These are phyloP conservation scores for Diplosoma virens DNA, from an alignment of 23 tunicate genomes.

Conservation along the genomic window DNA sequence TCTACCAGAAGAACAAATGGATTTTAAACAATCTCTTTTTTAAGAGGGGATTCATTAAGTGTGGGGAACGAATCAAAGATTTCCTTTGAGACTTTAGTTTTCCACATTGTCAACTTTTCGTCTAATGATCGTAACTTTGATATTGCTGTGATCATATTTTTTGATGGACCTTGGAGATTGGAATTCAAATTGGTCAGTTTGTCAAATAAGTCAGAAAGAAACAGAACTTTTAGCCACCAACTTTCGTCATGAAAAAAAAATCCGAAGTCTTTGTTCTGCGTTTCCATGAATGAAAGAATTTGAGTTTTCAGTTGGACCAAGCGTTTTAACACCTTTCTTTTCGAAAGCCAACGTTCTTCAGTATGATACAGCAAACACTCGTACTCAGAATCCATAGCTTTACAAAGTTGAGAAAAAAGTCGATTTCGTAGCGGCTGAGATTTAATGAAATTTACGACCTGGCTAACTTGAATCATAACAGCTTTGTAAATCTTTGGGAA, in stretches of 20 bases:
- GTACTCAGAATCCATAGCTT: conserved; percentile 57
- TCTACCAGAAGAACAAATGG: too few relatives aligned
- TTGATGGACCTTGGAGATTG: conserved; percentile 72
- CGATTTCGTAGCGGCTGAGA: conserved; percentile 63
- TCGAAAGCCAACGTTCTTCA: conserved; percentile 52
- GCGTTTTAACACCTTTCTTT: conserved; percentile 64
- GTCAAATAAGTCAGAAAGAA: conserved; percentile 65
- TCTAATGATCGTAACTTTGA: conserved; percentile 53
- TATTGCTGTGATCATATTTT: conserved; percentile 67
- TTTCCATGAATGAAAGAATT: conserved; percentile 56
- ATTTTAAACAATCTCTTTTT: too few relatives aligned
- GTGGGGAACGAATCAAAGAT: conserved; percentile 63
- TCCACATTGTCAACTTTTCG: conserved; percentile 60
- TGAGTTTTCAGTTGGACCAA: conserved; percentile 55
- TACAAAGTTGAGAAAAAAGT: conserved; percentile 45
- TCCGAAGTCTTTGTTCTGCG: conserved; percentile 57
- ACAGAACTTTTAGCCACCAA: conserved; percentile 69
- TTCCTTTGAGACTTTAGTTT: conserved; percentile 53
- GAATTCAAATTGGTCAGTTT: conserved; percentile 65
- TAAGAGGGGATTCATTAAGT: conserved; percentile 46
- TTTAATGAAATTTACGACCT: conserved; percentile 48
- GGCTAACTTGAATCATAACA: conserved; percentile 44
- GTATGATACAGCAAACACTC: conserved; percentile 50
- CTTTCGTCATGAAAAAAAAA: conserved; percentile 55
- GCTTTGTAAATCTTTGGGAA: conserved; percentile 47